Conservation (phyloP, 2,888 invertebrate genomes). For the Venustoraphidia nigricollis region DNA sequence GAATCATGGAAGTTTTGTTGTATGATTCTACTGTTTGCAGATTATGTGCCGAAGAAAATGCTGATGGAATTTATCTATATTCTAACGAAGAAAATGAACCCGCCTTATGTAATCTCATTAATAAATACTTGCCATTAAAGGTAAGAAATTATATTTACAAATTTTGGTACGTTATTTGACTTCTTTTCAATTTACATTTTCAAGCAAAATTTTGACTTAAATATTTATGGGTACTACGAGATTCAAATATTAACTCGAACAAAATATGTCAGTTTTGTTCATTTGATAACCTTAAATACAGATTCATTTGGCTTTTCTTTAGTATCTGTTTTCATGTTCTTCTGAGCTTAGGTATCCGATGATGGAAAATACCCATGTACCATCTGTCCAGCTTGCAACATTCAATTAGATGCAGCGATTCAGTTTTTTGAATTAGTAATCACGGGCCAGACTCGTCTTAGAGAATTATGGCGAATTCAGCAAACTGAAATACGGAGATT, state of each 20-base stretch:
- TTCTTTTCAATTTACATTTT: slow-evolving; percentile 16
- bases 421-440: slow-evolving; percentile 57
- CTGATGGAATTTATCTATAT: slow-evolving; percentile 50
- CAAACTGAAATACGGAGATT: slow-evolving; percentile 25
- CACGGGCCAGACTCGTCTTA: slow-evolving; percentile 47
- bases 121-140: slow-evolving; percentile 59
- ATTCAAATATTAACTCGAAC: neutral
- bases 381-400: slow-evolving; percentile 62
- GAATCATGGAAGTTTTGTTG: slow-evolving; percentile 26
- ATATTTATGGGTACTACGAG: neutral
- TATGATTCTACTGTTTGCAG: slow-evolving; percentile 58
- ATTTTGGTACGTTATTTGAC: slow-evolving; percentile 18
- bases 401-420: slow-evolving; percentile 57
- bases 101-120: slow-evolving; percentile 48
- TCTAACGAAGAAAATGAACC: slow-evolving; percentile 36
- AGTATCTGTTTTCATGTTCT: slow-evolving; percentile 1
- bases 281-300: neutral
- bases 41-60: slow-evolving; percentile 60
- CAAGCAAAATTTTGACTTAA: slow-evolving; percentile 4
- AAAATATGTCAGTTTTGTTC: neutral
- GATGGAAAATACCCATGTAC: slow-evolving; percentile 54
- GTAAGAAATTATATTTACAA: slow-evolving; percentile 28
- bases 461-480: slow-evolving; percentile 31
- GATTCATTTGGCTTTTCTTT: neutral
- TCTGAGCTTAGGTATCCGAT: slow-evolving; percentile 40